Percentiles rank a stretch among this genome's conserved stretches.
Conservation (phyloP, 2,113 vertebrate genomes). For the Pelusios castaneus region DNA sequence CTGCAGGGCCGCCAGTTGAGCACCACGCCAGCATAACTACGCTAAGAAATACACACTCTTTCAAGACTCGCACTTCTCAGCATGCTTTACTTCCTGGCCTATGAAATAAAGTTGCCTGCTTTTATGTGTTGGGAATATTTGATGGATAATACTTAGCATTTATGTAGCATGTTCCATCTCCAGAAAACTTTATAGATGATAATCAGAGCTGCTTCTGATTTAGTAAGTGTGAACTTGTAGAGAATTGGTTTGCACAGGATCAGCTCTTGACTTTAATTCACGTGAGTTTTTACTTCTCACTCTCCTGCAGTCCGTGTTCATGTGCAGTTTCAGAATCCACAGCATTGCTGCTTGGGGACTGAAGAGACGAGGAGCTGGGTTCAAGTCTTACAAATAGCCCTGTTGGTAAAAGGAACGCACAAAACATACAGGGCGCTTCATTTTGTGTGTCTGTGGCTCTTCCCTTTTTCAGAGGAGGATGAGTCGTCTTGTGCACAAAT, state of each 20-base stretch:
- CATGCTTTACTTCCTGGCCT: slow-evolving; percentile 31
- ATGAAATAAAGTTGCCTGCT: slow-evolving; percentile 52
- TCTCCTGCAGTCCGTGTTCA: slow-evolving; percentile 5
- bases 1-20: slow-evolving; percentile 34
- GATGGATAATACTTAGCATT: slow-evolving; percentile 24
- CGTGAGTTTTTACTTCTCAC: not conserved
- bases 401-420: not conserved
- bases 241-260: not conserved
- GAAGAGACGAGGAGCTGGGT: not conserved
- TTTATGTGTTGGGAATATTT: slow-evolving; percentile 44
- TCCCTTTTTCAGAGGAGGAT: not conserved
- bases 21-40: not conserved
- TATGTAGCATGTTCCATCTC: not conserved
- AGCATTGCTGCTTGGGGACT: not conserved
- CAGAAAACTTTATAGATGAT: not conserved
- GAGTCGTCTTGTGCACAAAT: not conserved
- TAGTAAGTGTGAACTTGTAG: not conserved
- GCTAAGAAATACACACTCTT: not conserved
- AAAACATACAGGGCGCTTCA: not conserved
- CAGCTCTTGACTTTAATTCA: not conserved
- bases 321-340: not conserved
- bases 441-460: not conserved
- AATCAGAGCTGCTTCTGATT: not conserved
- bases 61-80: slow-evolving; percentile 40
- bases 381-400: not conserved